Percentiles rank a stretch among this genome's conserved stretches.
Evolutionary conservation across 2,888 invertebrate species (phyloP).

Genomic region (Quadroppia sp.): DNA sequence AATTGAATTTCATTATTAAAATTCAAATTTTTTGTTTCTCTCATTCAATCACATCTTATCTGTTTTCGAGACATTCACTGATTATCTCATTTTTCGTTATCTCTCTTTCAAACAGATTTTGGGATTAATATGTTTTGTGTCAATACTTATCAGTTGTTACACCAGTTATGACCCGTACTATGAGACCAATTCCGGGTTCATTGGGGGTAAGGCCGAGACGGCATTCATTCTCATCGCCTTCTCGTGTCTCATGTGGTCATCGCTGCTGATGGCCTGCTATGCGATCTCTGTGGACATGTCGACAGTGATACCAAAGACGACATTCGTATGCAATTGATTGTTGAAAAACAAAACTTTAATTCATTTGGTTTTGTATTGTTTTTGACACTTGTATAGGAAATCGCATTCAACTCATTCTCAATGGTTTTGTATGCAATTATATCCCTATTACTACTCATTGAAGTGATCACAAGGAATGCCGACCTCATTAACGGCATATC

Average conservation of each 20-base stretch:
- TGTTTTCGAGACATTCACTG: too few species aligned
- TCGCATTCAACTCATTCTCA: neutral
- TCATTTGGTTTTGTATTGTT: neutral
- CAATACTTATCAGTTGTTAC: neutral
- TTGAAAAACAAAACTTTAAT: neutral
- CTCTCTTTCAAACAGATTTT: too few species aligned
- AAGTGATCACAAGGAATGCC: neutral
- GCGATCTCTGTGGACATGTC: neutral
- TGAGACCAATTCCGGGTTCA: neutral
- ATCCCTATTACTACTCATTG: neutral
- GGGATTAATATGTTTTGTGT: neutral
- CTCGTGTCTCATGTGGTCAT: neutral
- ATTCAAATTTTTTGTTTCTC: neutral
- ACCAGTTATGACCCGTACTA: constrained; percentile 13
- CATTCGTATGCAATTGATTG: constrained; percentile 8
- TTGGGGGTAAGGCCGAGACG: neutral
- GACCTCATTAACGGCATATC: neutral
- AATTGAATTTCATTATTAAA: neutral
- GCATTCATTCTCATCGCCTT: neutral
- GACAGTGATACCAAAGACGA: neutral
- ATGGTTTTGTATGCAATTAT: neutral
- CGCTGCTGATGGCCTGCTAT: neutral
- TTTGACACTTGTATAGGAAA: neutral
- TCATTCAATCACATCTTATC: too few species aligned
- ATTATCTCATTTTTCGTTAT: neutral